A percentile compares a stretch with the other conserved stretches of the same genome.
Conservation (phyloP, 2,797 vertebrate species). For the Ptychadena robeensis region DNA sequence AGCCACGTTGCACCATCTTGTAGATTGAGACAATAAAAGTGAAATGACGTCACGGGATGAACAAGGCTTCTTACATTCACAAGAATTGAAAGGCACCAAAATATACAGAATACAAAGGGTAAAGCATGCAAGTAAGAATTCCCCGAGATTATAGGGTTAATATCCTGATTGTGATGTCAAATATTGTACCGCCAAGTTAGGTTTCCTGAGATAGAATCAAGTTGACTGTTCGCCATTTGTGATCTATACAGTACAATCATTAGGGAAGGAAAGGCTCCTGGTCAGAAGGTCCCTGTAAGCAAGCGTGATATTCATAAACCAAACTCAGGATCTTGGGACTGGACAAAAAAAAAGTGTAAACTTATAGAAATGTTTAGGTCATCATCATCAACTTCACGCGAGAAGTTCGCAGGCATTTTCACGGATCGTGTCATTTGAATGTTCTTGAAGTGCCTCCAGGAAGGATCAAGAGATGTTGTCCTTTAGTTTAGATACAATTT, state of each 20-base stretch:
- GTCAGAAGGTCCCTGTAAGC: slow-evolving; percentile 11
- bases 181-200: slow-evolving; percentile 5
- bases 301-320: neutral
- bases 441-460: slow-evolving; percentile 61
- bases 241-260: slow-evolving; percentile 25
- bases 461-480: slow-evolving; percentile 78
- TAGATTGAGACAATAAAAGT: neutral
- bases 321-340: slow-evolving; percentile 54
- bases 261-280: neutral
- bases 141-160: neutral
- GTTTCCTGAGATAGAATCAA: slow-evolving; percentile 51
- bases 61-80: neutral
- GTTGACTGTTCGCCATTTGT: neutral
- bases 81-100: neutral
- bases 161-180: neutral
- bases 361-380: slow-evolving; percentile 56
- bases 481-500: slow-evolving; percentile 83
- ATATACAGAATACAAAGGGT: slow-evolving; percentile 17
- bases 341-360: slow-evolving; percentile 43
- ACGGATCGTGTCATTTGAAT: slow-evolving; percentile 71
- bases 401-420: slow-evolving; percentile 35
- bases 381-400: neutral
- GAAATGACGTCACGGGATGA: neutral
- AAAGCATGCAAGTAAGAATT: slow-evolving; percentile 32
- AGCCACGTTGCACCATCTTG: neutral